A percentile compares a stretch with the other conserved stretches of the same genome.
Evolutionary conservation across 2,113 vertebrate genomes (phyloP).

Genomic region (Sula dactylatra): DNA sequence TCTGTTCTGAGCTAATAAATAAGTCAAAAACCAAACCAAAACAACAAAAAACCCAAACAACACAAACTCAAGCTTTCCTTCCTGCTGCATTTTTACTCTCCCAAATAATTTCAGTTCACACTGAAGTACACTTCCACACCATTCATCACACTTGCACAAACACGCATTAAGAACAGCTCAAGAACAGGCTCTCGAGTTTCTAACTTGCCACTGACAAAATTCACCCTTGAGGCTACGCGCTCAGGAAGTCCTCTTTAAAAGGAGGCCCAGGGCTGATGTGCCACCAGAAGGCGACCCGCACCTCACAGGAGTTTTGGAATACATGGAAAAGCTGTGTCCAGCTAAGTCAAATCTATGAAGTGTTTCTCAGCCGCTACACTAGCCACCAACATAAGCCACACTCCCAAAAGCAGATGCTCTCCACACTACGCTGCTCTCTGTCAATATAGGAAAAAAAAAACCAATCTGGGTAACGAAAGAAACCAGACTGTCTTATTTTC

Average conservation of each 20-base stretch:
- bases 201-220: background rate
- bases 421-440: background rate
- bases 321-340: background rate
- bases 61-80: background rate
- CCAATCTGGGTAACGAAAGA: background rate
- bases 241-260: background rate
- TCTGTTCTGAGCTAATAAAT: slow-evolving; percentile 19
- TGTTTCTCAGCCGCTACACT: background rate
- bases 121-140: background rate
- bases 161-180: background rate
- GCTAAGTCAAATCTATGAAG: background rate
- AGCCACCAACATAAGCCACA: background rate
- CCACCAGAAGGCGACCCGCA: background rate
- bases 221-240: background rate
- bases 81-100: background rate
- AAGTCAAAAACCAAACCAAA: background rate
- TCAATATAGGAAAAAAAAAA: background rate
- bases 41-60: background rate
- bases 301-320: background rate
- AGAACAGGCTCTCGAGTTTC: background rate
- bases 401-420: background rate
- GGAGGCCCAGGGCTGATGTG: background rate
- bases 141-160: background rate
- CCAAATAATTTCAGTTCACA: background rate
- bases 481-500: background rate